Evolutionary conservation across 35 echinoderm and acorn worm genomes (phyloP).

Genomic region (Hemicentrotus pulcherrimus): DNA sequence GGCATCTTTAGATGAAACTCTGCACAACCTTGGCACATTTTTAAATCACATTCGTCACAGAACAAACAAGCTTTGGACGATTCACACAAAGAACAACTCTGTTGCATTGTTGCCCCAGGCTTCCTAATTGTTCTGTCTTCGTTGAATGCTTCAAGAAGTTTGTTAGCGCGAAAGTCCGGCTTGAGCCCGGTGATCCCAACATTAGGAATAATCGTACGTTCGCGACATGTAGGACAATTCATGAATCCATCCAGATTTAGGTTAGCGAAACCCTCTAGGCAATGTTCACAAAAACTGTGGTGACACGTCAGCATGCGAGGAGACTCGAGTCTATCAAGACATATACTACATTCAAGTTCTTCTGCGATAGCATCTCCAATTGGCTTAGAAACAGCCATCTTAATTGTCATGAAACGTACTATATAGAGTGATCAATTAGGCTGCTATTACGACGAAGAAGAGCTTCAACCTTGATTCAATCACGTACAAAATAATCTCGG

Average conservation of each 20-base stretch:
- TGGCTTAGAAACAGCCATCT: constrained; percentile 15
- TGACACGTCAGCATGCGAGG: constrained; percentile 32
- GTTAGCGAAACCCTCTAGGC: background rate
- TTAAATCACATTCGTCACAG: constrained; percentile 18
- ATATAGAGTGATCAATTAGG: no score
- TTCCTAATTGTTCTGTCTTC: background rate
- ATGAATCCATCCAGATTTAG: background rate
- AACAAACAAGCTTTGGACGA: background rate
- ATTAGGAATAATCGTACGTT: background rate
- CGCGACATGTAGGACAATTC: background rate
- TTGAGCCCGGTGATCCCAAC: background rate
- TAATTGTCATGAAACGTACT: background rate
- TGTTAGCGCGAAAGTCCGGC: constrained; percentile 35
- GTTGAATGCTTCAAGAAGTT: constrained; percentile 27
- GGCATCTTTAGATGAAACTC: background rate
- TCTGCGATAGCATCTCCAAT: background rate
- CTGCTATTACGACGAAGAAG: no score
- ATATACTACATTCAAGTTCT: constrained; percentile 38
- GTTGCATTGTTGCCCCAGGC: background rate
- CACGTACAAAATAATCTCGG: no score
- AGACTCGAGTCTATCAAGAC: constrained; percentile 34
- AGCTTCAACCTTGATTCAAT: no score
- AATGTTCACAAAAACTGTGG: constrained; percentile 22
- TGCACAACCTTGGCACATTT: background rate
- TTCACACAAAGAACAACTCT: background rate